These are phyloP conservation scores for Amiota minor DNA, from an alignment of 2,888 invertebrate species.

Conservation along the genomic window DNA sequence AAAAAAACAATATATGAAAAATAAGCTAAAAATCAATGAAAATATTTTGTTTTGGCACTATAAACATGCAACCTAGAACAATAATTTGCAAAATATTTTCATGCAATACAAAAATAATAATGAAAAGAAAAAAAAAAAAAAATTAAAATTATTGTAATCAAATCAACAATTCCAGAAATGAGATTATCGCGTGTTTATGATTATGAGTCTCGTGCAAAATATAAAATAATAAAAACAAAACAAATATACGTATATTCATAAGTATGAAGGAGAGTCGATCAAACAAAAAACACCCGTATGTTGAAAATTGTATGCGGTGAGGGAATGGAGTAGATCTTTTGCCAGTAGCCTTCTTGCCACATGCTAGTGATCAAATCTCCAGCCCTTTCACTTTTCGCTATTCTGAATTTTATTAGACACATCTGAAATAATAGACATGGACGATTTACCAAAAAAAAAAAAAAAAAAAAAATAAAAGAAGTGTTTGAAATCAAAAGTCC, in stretches of 20 bases:
- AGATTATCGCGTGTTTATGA: conserved; percentile 21
- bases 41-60: neutral
- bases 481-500: no score
- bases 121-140: neutral
- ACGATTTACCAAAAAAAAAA: no score
- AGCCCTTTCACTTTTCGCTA: no score
- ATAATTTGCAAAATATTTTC: neutral
- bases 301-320: no score
- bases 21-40: neutral
- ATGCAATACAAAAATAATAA: neutral
- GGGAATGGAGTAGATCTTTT: no score
- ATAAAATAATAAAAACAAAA: neutral
- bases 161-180: neutral
- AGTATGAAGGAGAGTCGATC: neutral
- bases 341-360: no score
- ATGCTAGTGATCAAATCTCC: no score
- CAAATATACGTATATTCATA: neutral
- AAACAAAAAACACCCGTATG: neutral
- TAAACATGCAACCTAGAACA: neutral
- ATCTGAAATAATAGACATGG: no score
- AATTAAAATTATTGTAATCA: no score
- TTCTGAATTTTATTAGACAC: no score
- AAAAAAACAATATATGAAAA: neutral
- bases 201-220: neutral
- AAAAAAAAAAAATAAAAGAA: no score